Evolutionary conservation across 2,797 vertebrate genomes (phyloP).

Genomic region (Silurus lanzhouensis): DNA sequence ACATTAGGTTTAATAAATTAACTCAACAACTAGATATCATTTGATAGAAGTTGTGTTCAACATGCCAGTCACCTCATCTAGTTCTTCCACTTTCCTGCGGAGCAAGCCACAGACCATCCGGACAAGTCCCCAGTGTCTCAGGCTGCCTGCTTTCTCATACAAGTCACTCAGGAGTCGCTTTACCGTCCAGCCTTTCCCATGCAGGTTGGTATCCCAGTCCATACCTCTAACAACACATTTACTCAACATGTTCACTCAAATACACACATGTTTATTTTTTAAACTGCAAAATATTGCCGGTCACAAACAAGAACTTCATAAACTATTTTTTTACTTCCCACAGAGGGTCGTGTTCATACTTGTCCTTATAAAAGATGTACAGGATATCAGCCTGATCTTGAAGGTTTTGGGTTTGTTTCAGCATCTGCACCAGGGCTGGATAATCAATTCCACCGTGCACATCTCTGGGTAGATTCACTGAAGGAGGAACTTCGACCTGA

Average conservation of each 20-base stretch:
- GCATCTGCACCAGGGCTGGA: conserved; percentile 77
- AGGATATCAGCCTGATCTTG: conserved; percentile 93
- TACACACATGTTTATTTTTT: neutral
- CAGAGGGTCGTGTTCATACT: conserved; percentile 69
- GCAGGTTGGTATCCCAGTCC: conserved; percentile 87
- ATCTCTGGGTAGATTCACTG: conserved; percentile 79
- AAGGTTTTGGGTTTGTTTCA: conserved; percentile 79
- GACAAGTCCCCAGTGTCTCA: conserved; percentile 90
- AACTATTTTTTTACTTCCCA: neutral
- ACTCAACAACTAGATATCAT: neutral
- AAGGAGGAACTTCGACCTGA: conserved; percentile 62
- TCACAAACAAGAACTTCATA: neutral
- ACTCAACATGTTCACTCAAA: neutral
- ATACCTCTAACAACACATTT: conserved; percentile 78
- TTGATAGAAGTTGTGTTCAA: neutral
- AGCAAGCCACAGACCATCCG: conserved; percentile 91
- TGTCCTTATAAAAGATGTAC: conserved; percentile 87
- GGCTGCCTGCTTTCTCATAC: conserved; percentile 80
- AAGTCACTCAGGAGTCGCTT: conserved; percentile 82
- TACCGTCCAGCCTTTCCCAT: conserved; percentile 79
- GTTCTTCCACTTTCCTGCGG: conserved; percentile 93
- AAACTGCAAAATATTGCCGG: neutral
- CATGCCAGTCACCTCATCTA: conserved; percentile 81
- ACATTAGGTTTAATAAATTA: neutral
- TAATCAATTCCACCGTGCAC: conserved; percentile 79